Evolutionary conservation across 2,113 vertebrate genomes (phyloP).

Genomic region (Motacilla alba): DNA sequence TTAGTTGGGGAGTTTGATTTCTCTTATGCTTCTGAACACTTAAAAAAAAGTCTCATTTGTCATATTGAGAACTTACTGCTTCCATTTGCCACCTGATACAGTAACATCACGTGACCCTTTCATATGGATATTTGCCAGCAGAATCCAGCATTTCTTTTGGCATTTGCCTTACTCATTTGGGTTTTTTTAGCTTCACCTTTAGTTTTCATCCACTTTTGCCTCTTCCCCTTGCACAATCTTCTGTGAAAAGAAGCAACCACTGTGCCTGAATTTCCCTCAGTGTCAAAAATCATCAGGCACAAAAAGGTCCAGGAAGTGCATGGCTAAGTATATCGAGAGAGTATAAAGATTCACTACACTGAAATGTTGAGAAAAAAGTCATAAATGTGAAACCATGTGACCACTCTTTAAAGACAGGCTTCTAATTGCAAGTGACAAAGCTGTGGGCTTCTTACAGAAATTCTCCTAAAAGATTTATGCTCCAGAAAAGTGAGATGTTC

Average conservation of each 20-base stretch:
- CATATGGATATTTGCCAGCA: neutral
- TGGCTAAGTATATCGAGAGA: neutral
- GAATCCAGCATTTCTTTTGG: neutral
- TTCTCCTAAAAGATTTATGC: constrained; percentile 95
- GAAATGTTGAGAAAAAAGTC: neutral
- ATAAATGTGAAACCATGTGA: neutral
- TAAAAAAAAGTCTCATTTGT: neutral
- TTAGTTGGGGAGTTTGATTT: neutral
- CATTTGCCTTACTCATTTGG: neutral
- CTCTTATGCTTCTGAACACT: neutral
- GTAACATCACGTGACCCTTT: neutral
- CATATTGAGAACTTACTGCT: neutral
- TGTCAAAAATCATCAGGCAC: neutral
- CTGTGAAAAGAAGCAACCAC: neutral
- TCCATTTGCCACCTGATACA: neutral
- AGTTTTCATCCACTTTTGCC: neutral
- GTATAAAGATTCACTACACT: neutral
- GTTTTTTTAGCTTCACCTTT: neutral
- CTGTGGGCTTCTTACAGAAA: constrained; percentile 82
- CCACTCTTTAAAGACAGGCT: neutral
- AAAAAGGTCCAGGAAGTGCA: neutral
- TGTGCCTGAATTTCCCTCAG: neutral
- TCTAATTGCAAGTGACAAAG: constrained; percentile 18
- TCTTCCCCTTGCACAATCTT: neutral
- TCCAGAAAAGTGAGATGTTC: constrained; percentile 98